Evolutionary conservation across 2,888 invertebrate species (phyloP).

Genomic region (Cyrtodaria siliqua): DNA sequence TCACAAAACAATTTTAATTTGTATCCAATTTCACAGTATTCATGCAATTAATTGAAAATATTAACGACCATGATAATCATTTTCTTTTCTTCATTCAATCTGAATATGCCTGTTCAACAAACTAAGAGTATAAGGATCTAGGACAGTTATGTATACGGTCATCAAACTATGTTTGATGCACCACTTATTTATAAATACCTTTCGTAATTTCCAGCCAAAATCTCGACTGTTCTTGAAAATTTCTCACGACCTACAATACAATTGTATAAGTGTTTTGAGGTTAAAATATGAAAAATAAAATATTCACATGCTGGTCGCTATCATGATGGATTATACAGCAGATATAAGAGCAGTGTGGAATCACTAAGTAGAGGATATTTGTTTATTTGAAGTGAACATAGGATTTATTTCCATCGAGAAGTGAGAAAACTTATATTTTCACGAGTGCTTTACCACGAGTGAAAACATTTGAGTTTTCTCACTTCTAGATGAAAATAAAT

Average conservation of each 20-base stretch:
- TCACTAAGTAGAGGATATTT: neutral
- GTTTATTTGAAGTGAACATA: neutral
- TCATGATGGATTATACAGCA: too few species aligned
- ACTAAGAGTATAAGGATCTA: neutral
- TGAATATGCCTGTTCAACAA: too few species aligned
- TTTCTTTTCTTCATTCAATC: too few species aligned
- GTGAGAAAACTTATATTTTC: neutral
- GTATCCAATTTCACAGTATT: too few species aligned
- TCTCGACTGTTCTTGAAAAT: conserved; percentile 93
- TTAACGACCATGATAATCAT: too few species aligned
- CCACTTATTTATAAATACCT: conserved; percentile 83
- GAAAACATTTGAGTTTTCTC: too few species aligned
- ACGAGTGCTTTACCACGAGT: too few species aligned
- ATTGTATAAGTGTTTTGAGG: neutral
- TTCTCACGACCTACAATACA: conserved; percentile 88
- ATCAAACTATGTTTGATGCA: neutral
- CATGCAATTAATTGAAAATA: too few species aligned
- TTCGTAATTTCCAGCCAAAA: conserved; percentile 89
- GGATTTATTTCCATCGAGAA: neutral
- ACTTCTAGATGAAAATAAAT: too few species aligned
- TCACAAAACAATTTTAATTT: too few species aligned
- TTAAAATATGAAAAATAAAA: neutral
- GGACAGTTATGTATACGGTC: neutral
- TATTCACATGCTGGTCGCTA: neutral
- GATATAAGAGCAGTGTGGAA: neutral